Evolutionary conservation across 2,888 invertebrate genomes (phyloP).

Genomic region (Drosophila kanekoi): DNA sequence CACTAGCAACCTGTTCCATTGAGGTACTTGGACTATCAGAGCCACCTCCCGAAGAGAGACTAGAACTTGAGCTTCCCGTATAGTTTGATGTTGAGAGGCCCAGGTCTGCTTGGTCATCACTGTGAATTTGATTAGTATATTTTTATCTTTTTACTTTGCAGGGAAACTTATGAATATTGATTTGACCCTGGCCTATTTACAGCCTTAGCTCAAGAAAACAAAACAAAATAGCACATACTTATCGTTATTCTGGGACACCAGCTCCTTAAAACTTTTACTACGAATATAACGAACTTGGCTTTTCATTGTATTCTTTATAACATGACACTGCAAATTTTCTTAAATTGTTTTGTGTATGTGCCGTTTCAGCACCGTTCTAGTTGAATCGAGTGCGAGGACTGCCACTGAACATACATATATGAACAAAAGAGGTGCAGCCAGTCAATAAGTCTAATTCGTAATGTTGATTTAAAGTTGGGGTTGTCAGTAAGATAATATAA

Average conservation of each 20-base stretch:
- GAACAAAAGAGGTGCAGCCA: conserved; percentile 46
- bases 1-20: conserved; percentile 88
- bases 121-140: conserved; percentile 83
- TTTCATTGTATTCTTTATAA: conserved; percentile 66
- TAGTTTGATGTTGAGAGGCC: conserved; percentile 87
- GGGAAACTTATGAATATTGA: not conserved
- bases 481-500: conserved; percentile 47
- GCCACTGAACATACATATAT: conserved; percentile 40
- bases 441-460: conserved; percentile 40
- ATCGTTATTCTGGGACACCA: conserved; percentile 76
- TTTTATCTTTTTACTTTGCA: not conserved
- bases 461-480: conserved; percentile 50
- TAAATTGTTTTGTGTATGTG: conserved; percentile 5
- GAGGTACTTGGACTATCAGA: conserved; percentile 91
- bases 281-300: conserved; percentile 82
- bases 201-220: not conserved
- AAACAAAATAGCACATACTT: conserved; percentile 72
- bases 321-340: not conserved
- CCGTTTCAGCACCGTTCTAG: conserved; percentile 36
- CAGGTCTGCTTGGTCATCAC: conserved; percentile 89
- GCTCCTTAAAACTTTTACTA: conserved; percentile 83
- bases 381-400: conserved; percentile 52
- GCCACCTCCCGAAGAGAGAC: conserved; percentile 85
- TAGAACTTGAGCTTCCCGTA: conserved; percentile 89
- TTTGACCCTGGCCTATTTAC: not conserved